Conservation (phyloP, 2,113 vertebrate species). For the Toxotes chatareus region DNA sequence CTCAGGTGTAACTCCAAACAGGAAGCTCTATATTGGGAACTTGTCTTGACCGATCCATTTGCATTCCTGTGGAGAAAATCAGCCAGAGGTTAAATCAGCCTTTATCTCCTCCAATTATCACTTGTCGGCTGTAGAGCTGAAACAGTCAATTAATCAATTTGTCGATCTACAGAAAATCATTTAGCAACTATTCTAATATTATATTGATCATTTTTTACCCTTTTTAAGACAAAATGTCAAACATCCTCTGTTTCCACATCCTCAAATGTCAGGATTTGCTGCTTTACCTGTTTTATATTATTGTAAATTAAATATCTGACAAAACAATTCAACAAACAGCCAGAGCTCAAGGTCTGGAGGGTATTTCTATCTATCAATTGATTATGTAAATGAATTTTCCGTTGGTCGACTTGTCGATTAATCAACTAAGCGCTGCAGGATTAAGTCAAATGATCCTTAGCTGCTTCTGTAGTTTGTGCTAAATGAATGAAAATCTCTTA, state of each 20-base stretch:
- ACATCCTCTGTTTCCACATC: neutral
- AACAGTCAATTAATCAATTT: neutral
- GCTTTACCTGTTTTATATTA: too few relatives aligned
- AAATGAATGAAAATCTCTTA: neutral
- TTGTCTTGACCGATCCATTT: conserved; percentile 87
- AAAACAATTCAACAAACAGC: too few relatives aligned
- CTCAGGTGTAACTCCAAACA: conserved; percentile 84
- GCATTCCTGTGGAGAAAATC: conserved; percentile 85
- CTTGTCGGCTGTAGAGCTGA: neutral
- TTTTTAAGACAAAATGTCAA: neutral
- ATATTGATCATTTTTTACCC: neutral
- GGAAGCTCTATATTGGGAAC: conserved; percentile 83
- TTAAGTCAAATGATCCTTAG: too few relatives aligned
- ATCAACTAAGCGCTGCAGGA: neutral
- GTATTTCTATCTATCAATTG: neutral
- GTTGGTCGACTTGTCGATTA: neutral
- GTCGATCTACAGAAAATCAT: neutral
- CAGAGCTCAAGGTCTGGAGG: too few relatives aligned
- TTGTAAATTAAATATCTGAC: too few relatives aligned
- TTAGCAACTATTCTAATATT: too few relatives aligned
- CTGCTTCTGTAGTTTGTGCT: neutral
- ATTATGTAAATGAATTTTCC: neutral
- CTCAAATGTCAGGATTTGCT: neutral
- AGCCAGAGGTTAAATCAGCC: conserved; percentile 32
- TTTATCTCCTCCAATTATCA: neutral